Evolutionary conservation across 2,113 vertebrate species (phyloP).

Genomic region (Grantiella picta): DNA sequence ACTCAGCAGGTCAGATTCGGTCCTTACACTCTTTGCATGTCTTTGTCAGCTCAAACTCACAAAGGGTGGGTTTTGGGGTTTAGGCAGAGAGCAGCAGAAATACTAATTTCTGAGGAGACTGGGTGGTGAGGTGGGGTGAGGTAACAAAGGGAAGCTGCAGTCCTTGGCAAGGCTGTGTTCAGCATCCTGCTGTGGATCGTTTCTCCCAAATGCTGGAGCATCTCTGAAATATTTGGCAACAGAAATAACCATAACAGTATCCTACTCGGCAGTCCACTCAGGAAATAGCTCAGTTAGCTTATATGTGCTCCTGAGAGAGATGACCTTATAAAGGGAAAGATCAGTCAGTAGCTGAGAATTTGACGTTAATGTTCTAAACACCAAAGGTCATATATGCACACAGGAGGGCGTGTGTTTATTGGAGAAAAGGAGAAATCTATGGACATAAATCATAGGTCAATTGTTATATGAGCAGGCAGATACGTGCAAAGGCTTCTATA

Average conservation of each 20-base stretch:
- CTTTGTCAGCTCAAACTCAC: neutral
- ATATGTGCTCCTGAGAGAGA: neutral
- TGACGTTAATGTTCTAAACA: neutral
- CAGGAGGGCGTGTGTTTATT: neutral
- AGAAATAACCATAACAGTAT: neutral
- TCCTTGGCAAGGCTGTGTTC: neutral
- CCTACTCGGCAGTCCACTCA: neutral
- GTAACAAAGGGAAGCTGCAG: neutral
- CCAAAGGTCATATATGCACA: neutral
- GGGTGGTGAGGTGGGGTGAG: fast-evolving
- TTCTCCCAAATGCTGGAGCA: neutral
- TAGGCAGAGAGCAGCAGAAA: neutral
- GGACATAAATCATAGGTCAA: neutral
- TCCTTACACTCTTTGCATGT: neutral
- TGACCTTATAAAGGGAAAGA: conserved; percentile 11
- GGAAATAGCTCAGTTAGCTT: neutral
- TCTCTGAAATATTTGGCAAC: neutral
- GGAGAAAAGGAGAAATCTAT: neutral
- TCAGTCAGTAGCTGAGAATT: neutral
- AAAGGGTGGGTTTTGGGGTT: neutral
- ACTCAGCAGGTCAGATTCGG: neutral
- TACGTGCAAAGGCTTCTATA: neutral
- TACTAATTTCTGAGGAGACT: neutral
- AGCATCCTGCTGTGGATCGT: neutral
- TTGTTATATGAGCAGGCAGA: neutral